Base-by-base conservation (phyloP, 2,888 invertebrate genomes). In the Cinara cedri region DNA sequence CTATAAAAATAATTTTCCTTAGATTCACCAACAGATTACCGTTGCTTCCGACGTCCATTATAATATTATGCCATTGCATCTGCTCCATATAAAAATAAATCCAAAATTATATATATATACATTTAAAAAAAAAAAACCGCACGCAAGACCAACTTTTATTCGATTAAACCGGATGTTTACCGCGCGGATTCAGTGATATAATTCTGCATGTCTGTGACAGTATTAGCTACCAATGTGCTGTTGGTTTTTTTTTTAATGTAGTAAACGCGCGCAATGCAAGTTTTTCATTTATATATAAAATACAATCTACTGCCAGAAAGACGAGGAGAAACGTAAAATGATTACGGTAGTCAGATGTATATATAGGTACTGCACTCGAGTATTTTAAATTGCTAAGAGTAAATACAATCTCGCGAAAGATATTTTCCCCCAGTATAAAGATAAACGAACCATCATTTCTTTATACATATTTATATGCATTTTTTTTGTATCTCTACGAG, bases 361-460 rank as follows among this genome's bases (percentile, higher is more conserved):
- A 34, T 34, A 34, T 34, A 34, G 34, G 34, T 19, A 24, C 21
- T 65, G 19, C 44, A 66, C 65, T 66, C 24, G 24, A 66, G 66
- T 66, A 24, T 66, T 68, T 68, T 68, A 49, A 68, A 68, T 49
- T 49, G 49, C 49, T 42, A 11, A 68, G 51, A 21, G 68, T 68
- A 49, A 51, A 68, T 54, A 54, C 54, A 54, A 70, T 54, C 42
- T 55, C 10, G 54, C 54, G 21, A 26, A 54, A 54, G 14, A 42
- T 55, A 34, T 54, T 70, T 42, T 21, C 34, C 19, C 34, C 34
- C 34, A 21, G 21, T 54, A 34, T 34, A 42, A 54, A 70, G 54
- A 54, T 34, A 66, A 66, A 66, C 66, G 54, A 34, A 54, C 34
- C 14, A 10, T 54, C 6, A 19, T 34, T 34, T 34, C 34, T 34